A percentile compares a stretch with the other conserved stretches of the same genome.
phyloP scores from a whole-genome alignment of 1,140 invertebrate genomes.

The Drosophila burlai region DNA sequence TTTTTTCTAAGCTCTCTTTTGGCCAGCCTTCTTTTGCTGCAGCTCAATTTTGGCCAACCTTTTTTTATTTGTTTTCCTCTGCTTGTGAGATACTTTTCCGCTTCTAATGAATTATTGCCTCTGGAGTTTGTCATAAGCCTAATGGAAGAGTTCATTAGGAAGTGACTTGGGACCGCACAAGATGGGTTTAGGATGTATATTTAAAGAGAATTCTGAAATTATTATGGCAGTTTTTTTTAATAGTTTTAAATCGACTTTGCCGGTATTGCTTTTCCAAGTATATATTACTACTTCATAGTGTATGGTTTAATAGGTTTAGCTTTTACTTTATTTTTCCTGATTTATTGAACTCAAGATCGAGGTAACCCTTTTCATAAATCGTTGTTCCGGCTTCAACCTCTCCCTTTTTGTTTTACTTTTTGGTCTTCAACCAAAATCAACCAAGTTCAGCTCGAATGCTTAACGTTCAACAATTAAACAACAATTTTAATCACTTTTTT shows the following conservation, averaged over 20 bases:
- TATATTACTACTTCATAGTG: too few species aligned
- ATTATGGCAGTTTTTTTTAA: background rate
- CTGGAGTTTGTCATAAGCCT: conserved; percentile 43
- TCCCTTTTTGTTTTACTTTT: conserved; percentile 8
- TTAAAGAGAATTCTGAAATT: background rate
- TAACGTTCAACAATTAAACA: conserved; percentile 55
- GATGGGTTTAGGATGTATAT: background rate
- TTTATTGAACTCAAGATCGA: background rate
- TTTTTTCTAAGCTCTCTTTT: conserved; percentile 39
- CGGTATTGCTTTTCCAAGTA: background rate
- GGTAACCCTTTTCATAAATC: conserved; percentile 8
- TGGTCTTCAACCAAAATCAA: conserved; percentile 12
- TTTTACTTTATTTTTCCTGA: background rate
- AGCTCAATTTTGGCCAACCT: conserved; percentile 26
- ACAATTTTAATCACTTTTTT: conserved; percentile 59
- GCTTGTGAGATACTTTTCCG: conserved; percentile 25
- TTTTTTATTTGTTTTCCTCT: conserved; percentile 10
- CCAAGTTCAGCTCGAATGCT: conserved; percentile 25
- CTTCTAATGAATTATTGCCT: conserved; percentile 66
- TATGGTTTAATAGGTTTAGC: background rate
- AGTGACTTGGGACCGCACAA: conserved; percentile 17
- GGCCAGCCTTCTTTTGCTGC: conserved; percentile 10
- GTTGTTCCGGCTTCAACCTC: conserved; percentile 6
- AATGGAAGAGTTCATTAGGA: conserved; percentile 65
- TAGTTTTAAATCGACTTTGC: background rate